Evolutionary conservation across 2,113 vertebrate genomes (phyloP).

Genomic region (Amazona vittata): DNA sequence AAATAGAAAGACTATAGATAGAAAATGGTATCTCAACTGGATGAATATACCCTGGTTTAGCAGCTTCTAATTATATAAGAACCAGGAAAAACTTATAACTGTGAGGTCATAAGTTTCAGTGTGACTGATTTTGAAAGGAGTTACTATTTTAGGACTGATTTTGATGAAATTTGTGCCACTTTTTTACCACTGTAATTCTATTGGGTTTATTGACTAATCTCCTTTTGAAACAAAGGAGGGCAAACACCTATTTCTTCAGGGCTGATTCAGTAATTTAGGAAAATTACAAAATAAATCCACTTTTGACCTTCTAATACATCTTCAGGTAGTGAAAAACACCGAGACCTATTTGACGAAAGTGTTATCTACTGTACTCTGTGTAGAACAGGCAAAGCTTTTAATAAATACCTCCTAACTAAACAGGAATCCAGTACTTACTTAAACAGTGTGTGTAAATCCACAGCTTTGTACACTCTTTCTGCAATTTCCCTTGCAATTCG

Average conservation of each 20-base stretch:
- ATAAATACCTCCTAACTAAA: background rate
- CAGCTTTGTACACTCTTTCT: conserved; percentile 73
- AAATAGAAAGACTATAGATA: background rate
- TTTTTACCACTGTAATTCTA: background rate
- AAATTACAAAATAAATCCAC: background rate
- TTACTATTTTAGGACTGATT: background rate
- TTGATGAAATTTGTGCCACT: background rate
- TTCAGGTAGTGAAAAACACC: background rate
- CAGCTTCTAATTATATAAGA: background rate
- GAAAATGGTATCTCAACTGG: background rate
- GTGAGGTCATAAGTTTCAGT: background rate
- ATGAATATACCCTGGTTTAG: background rate
- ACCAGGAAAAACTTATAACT: background rate
- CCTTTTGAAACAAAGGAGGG: background rate
- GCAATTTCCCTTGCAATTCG: conserved; percentile 90
- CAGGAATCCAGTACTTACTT: conserved; percentile 71
- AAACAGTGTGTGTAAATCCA: conserved; percentile 83
- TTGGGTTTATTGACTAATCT: background rate
- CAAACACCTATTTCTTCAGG: background rate
- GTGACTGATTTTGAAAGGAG: background rate
- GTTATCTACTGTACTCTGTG: fast-evolving
- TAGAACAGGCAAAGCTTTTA: background rate
- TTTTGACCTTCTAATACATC: background rate
- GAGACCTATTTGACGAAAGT: background rate
- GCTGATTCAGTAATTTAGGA: background rate